A percentile compares a stretch with the other conserved stretches of the same genome.
Evolutionary conservation across 2,113 vertebrate species (phyloP).

Genomic region (Entosphenus tridentatus): DNA sequence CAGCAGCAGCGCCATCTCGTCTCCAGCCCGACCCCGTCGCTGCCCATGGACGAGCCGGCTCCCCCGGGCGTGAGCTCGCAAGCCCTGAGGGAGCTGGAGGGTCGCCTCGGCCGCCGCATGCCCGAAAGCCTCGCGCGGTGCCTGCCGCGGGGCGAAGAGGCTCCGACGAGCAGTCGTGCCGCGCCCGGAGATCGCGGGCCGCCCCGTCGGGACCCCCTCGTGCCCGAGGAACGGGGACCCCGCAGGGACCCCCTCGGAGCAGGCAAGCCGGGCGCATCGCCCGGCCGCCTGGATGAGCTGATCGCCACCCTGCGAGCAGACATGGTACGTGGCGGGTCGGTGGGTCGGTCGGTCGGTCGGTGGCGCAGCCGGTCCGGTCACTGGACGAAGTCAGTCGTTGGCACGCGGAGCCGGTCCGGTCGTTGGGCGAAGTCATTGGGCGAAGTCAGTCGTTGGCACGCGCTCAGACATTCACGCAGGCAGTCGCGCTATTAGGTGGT

Average conservation of each 20-base stretch:
- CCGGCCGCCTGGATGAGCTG: not conserved
- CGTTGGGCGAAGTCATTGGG: too few relatives aligned
- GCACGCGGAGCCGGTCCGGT: too few relatives aligned
- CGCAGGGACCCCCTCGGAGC: not conserved
- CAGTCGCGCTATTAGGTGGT: too few relatives aligned
- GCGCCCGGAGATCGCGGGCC: not conserved
- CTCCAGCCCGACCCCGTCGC: not conserved
- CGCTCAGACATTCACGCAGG: too few relatives aligned
- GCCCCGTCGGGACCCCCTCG: not conserved
- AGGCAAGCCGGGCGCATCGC: not conserved
- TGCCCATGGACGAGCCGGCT: not conserved
- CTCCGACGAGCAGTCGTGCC: not conserved
- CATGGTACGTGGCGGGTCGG: too few relatives aligned
- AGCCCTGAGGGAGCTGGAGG: not conserved
- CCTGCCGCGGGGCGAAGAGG: not conserved
- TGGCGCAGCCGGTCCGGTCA: too few relatives aligned
- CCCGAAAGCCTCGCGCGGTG: conserved; percentile 3
- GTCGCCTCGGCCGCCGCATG: conserved; percentile 2
- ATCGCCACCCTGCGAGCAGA: too few relatives aligned
- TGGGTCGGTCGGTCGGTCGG: too few relatives aligned
- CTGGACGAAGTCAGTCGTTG: too few relatives aligned
- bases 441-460: too few relatives aligned
- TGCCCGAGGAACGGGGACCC: not conserved
- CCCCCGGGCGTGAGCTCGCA: not conserved
- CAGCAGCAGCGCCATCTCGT: not conserved